These are phyloP conservation scores for Oenanthe melanoleuca DNA, from an alignment of 2,113 vertebrate genomes.

Conservation along the genomic window DNA sequence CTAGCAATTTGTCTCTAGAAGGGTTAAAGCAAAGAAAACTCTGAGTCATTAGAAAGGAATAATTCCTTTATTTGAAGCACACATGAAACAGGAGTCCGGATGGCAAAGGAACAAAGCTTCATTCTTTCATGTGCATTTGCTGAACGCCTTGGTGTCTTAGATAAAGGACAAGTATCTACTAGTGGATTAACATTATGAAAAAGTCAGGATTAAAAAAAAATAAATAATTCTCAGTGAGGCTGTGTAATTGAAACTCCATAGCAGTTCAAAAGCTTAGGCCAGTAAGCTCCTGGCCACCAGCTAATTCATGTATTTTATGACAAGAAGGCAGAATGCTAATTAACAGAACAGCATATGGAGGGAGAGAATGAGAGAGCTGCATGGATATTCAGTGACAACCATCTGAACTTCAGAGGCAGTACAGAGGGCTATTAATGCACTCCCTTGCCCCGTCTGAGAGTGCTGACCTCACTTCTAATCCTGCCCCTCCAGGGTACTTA, in stretches of 20 bases:
- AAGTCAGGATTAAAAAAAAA: constrained; percentile 52
- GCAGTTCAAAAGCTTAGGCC: constrained; percentile 32
- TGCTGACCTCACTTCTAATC: constrained; percentile 63
- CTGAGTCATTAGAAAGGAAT: constrained; percentile 25
- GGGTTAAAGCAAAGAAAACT: constrained; percentile 27
- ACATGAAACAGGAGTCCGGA: constrained; percentile 17
- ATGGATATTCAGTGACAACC: constrained; percentile 12
- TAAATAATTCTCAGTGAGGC: not conserved
- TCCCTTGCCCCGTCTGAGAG: constrained; percentile 24
- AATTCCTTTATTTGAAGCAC: constrained; percentile 28
- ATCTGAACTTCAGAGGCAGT: constrained; percentile 12
- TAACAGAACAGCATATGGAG: constrained; percentile 17
- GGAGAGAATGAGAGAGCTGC: not conserved
- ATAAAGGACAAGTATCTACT: constrained; percentile 61
- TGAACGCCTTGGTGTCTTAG: constrained; percentile 19
- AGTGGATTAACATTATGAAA: constrained; percentile 58
- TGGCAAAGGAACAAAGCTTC: constrained; percentile 62
- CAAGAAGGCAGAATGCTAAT: constrained; percentile 20
- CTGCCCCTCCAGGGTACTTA: constrained; percentile 66
- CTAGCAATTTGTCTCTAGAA: not conserved
- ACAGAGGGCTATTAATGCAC: constrained; percentile 31
- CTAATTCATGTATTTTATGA: constrained; percentile 19
- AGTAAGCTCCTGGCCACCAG: constrained; percentile 10
- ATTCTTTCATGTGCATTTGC: constrained; percentile 51
- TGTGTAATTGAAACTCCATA: constrained; percentile 15